Base-by-base conservation (phyloP, 2,888 invertebrate genomes). In the Lingula anatina region DNA sequence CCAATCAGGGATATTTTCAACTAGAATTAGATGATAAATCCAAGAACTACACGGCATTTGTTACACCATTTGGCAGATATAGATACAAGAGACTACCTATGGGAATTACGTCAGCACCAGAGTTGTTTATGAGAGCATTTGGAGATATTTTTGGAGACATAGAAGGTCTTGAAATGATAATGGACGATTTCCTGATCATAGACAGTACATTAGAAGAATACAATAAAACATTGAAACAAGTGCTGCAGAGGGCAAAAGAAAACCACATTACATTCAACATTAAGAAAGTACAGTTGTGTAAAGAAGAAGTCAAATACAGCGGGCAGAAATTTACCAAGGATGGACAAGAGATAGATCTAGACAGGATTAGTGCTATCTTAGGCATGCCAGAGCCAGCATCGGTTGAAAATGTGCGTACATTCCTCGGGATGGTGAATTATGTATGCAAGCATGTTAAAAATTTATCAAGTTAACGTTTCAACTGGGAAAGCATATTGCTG, bases 371-470 rank as follows among this genome's bases (percentile, higher is more conserved):
- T 15, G 51, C 51, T 5, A 37, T 51, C 4, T 5, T 20, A 18
- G 50, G 42, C 20, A 41, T 51, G 41, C 47, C 51, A 7, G 38
- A 15, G 5, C 42, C 49, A 21, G 36, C 3, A 27, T 21, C 23
- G 3, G 24, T 23, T 15, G 12, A 50, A 9, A 27, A 38, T 12
- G 35, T 52, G 9, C 35, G 25, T n/a, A 28, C 43, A 31, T 27
- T 52, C 1, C 37, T 53, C 5, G 51, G 51, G 5, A 53, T 53
- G 51, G 51, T 40, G 3, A 52, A 20, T 3, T 52, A 53, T 27
- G 15, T 39, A 1, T 23, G 45, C 18, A 44, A 53, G 35, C 47
- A 39, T 28, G 12, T 51, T 9, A 18, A 26, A 7, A 18, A 45
- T 21, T 25, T 50, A 39, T 40, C n/a, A n/a, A n/a, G n/a, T n/a